phyloP scores from a whole-genome alignment of 1,140 invertebrate genomes.

The Maniola jurtina region DNA sequence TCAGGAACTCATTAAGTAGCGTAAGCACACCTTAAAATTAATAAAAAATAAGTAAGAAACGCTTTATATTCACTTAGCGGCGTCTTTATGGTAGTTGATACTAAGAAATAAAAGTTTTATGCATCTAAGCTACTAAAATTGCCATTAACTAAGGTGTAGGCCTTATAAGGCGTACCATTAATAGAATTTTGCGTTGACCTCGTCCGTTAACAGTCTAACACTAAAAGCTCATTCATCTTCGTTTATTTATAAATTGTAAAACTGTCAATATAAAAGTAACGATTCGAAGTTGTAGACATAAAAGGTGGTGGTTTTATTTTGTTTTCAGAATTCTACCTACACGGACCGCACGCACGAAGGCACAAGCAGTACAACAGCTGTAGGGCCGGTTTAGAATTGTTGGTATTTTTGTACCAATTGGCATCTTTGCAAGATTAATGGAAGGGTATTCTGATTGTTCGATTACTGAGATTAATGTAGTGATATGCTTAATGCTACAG shows the following conservation, averaged over 20 bases:
- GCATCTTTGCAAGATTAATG: constrained; percentile 31
- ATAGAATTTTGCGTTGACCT: not conserved
- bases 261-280: constrained; percentile 17
- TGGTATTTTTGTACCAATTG: constrained; percentile 33
- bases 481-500: constrained; percentile 2
- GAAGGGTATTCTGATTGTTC: constrained; percentile 19
- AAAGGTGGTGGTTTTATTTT: constrained; percentile 26
- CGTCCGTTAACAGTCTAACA: not conserved
- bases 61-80: constrained; percentile 9
- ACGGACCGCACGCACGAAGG: constrained; percentile 24
- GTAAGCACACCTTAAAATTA: constrained; percentile 10
- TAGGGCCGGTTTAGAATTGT: constrained; percentile 31
- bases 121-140: constrained; percentile 6
- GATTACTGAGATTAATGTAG: constrained; percentile 17
- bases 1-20: constrained; percentile 17
- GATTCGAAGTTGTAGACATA: constrained; percentile 21
- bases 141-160: not conserved
- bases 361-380: constrained; percentile 6
- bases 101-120: not conserved
- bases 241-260: constrained; percentile 12
- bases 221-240: constrained; percentile 4
- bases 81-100: constrained; percentile 9
- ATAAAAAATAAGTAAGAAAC: not conserved
- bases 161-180: not conserved
- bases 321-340: constrained; percentile 21